Base-by-base conservation (phyloP, 2,888 invertebrate genomes). In the Arrhopalites spinosus region DNA sequence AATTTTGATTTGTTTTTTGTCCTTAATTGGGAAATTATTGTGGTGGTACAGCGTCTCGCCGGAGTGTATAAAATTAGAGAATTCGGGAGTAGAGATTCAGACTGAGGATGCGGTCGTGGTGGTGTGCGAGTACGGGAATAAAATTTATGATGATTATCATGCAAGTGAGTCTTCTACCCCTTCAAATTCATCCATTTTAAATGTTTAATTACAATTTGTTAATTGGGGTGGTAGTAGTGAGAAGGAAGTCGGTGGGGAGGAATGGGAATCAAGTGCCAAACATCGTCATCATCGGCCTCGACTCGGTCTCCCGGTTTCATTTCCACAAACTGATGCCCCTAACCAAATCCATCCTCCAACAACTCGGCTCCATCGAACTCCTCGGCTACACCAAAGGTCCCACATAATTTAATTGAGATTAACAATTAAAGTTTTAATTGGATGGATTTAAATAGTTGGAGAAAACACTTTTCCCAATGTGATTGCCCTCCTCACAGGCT, bases 401-500 rank as follows among this genome's bases (percentile, higher is more conserved):
- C 36, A 36, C 36, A 36, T 7, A 7, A 11, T 36, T 36, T 11
- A 36, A 3, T 36, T 36, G 36, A 36, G n/a, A n/a, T n/a, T n/a
- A n/a, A 36, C 11, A 3, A 36, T 36, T 36, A 3, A 36, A 8
- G 25, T 25, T 61, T 61, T 61, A 20, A 20, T 61, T 36, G 36
- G 11, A 36, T 36, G 36, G 36, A 7, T 36, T 36, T 36, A 11
- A 36, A 11, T 27, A 76, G 86, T 88, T 2, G 88, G 86, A 0
- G 87, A 87, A 79, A 88, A 88, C 79, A 87, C 87, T 0, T 86
- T 86, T 77, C 86, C 87, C 1, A 88, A 88, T 79, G 82, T 36
- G 5, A 36, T 36, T 36, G 36, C 5, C 11, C 36, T 36, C 5
- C 11, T 87, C 25, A 83, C 86, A 2, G 86, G 87, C 0, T 87